Evolutionary conservation across 2,888 invertebrate genomes (phyloP).

Genomic region (Molanna angustata): DNA sequence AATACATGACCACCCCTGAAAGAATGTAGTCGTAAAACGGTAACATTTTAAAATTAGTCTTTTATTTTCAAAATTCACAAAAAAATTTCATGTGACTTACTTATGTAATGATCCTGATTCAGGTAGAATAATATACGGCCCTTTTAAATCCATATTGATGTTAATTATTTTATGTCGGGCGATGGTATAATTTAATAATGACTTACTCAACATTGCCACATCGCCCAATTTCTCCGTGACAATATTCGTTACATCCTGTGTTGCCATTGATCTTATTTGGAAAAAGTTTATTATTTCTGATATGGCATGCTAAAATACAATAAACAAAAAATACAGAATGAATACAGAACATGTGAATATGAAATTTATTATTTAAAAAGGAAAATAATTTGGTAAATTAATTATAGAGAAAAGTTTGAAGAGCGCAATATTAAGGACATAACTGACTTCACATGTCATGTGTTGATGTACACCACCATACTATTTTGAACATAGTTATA

Average conservation of each 20-base stretch:
- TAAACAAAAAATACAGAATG: no score
- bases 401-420: no score
- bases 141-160: conserved; percentile 71
- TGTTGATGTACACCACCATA: no score
- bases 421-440: no score
- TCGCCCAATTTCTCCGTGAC: conserved; percentile 39
- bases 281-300: conserved; percentile 70
- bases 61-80: no score
- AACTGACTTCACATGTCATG: no score
- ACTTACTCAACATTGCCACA: conserved; percentile 43
- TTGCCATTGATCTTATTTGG: conserved; percentile 54
- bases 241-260: conserved; percentile 45
- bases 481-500: no score
- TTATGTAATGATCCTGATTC: conserved; percentile 68
- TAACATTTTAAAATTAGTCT: no score
- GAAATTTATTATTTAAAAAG: no score
- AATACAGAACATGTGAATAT: no score
- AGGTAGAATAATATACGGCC: conserved; percentile 73
- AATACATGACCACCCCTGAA: conserved; percentile 66
- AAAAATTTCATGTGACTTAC: conserved; percentile 48
- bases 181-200: conserved; percentile 53
- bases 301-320: conserved; percentile 61
- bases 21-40: no score
- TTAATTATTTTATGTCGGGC: conserved; percentile 60
- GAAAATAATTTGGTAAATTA: no score